Percentiles rank a stretch among this genome's conserved stretches.
Conservation (phyloP, 2,888 invertebrate species). For the Netelia inedita region DNA sequence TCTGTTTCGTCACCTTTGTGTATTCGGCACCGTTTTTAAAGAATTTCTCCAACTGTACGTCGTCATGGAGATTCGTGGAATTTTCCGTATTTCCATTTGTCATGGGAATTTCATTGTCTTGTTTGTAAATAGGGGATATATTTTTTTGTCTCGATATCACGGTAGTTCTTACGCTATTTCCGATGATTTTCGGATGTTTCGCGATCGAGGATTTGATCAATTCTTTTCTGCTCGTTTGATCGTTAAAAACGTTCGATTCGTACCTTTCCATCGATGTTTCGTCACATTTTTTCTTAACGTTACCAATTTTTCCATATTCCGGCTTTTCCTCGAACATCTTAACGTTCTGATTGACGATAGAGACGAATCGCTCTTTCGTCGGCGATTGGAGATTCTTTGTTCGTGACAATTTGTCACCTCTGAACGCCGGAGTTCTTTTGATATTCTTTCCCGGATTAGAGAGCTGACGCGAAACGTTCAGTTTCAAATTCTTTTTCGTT, state of each 20-base stretch:
- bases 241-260: neutral
- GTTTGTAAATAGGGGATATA: conserved; percentile 69
- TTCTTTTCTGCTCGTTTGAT: neutral
- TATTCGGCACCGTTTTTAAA: conserved; percentile 73
- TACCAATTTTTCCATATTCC: conserved; percentile 69
- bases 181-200: conserved; percentile 47
- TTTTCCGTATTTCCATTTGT: conserved; percentile 4
- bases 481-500: conserved; percentile 71
- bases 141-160: conserved; percentile 72
- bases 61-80: conserved; percentile 74
- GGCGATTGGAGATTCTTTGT: conserved; percentile 71
- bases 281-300: conserved; percentile 66
- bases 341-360: conserved; percentile 71
- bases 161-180: conserved; percentile 69
- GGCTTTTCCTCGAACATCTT: conserved; percentile 74
- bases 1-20: conserved; percentile 68
- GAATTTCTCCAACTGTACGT: conserved; percentile 63
- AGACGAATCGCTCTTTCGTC: conserved; percentile 68
- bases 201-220: conserved; percentile 11
- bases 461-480: conserved; percentile 84
- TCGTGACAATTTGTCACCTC: conserved; percentile 84
- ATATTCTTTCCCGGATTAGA: conserved; percentile 87
- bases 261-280: neutral
- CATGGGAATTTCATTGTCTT: conserved; percentile 58
- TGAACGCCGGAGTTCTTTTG: conserved; percentile 87